Evolutionary conservation across 64 coral and sea anemone genomes (phyloP).

Genomic region (Pocillopora damicornis): DNA sequence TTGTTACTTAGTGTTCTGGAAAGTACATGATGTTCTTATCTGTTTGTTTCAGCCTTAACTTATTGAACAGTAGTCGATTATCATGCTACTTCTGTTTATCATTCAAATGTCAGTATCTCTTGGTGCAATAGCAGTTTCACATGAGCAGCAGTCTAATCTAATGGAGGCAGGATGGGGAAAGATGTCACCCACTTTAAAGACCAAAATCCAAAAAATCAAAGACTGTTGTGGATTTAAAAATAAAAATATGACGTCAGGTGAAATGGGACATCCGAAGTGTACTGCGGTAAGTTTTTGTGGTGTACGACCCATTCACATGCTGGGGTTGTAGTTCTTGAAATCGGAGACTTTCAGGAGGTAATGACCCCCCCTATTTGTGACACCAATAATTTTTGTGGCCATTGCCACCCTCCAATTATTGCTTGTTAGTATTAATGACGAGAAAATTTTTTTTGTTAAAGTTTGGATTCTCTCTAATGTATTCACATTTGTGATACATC

Average conservation of each 20-base stretch:
- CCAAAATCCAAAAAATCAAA: conserved; percentile 59
- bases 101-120: conserved; percentile 92
- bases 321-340: too few species aligned
- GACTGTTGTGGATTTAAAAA: conserved; percentile 89
- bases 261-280: conserved; percentile 63
- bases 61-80: conserved; percentile 78
- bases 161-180: conserved; percentile 81
- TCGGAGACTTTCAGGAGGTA: too few species aligned
- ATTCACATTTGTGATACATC: too few species aligned
- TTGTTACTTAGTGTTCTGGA: background rate
- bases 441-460: too few species aligned
- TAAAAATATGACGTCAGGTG: background rate
- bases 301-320: too few species aligned
- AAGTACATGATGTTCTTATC: background rate
- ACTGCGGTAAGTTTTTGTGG: conserved; percentile 41
- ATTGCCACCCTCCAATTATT: too few species aligned
- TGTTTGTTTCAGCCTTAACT: conserved; percentile 46
- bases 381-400: too few species aligned
- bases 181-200: conserved; percentile 41
- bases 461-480: too few species aligned
- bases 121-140: conserved; percentile 76
- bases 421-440: too few species aligned
- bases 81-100: conserved; percentile 85
- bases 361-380: too few species aligned
- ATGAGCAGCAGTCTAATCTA: conserved; percentile 71